These are phyloP conservation scores for Rhogogaster chlorosoma DNA, from an alignment of 2,888 invertebrate genomes.

Conservation along the genomic window DNA sequence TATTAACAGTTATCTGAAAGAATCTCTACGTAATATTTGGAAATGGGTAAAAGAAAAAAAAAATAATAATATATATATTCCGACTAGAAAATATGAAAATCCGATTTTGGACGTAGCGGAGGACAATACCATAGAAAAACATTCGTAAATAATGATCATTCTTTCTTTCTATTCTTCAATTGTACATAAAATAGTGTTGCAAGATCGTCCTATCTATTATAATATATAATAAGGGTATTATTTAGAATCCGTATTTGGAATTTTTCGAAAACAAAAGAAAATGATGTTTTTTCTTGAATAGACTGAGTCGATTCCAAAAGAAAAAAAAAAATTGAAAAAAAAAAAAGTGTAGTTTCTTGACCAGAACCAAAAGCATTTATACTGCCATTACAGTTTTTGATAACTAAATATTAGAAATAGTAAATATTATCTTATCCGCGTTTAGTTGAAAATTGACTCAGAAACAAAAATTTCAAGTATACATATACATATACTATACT, in stretches of 20 bases:
- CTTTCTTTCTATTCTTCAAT: conserved; percentile 25
- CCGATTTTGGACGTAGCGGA: conserved; percentile 9
- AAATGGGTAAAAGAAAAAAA: neutral
- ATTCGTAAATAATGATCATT: neutral
- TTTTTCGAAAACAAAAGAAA: neutral
- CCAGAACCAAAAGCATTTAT: conserved; percentile 44
- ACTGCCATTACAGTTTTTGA: conserved; percentile 47
- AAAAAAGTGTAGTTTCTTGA: conserved; percentile 19
- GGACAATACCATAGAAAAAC: conserved; percentile 10
- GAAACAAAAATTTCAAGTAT: conserved; percentile 1
- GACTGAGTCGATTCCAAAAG: conserved; percentile 7
- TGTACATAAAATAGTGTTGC: conserved; percentile 26
- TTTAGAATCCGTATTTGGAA: conserved; percentile 16
- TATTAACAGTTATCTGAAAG: neutral
- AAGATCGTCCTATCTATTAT: conserved; percentile 11
- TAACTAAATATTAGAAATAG: conserved; percentile 24
- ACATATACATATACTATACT: too few species aligned
- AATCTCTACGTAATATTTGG: neutral
- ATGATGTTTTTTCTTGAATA: neutral
- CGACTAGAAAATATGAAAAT: neutral
- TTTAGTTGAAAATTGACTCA: neutral
- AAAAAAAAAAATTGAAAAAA: neutral
- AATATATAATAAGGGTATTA: conserved; percentile 8
- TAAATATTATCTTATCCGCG: neutral
- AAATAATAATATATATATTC: neutral